phyloP scores from a whole-genome alignment of 2,113 vertebrate genomes.

The Oreochromis aureus region DNA sequence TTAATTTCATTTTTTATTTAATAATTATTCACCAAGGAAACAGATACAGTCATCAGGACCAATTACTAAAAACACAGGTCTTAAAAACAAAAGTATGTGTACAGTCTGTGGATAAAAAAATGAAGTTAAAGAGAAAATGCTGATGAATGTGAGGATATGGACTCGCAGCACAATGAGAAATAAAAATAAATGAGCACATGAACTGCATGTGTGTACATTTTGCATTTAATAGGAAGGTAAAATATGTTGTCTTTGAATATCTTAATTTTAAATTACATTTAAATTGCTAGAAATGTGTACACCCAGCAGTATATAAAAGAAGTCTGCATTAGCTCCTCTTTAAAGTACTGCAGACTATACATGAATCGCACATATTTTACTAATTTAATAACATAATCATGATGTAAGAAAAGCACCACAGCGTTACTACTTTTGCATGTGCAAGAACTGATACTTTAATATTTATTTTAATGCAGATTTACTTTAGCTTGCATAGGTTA shows the following conservation, averaged over 20 bases:
- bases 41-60: background rate
- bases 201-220: background rate
- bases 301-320: background rate
- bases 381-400: background rate
- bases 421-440: background rate
- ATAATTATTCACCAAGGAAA: background rate
- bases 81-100: background rate
- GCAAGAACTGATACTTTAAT: background rate
- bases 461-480: background rate
- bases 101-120: background rate
- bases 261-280: background rate
- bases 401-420: background rate
- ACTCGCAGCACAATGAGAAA: background rate
- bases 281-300: background rate
- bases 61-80: background rate
- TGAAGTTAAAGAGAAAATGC: background rate
- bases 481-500: background rate
- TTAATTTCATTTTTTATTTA: background rate
- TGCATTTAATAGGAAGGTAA: background rate
- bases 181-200: background rate
- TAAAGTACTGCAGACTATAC: background rate
- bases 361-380: background rate
- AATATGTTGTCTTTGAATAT: background rate
- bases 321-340: background rate
- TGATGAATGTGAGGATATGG: background rate